These are phyloP conservation scores for Poecilia gillii DNA, from an alignment of 2,797 vertebrate genomes.

Conservation along the genomic window DNA sequence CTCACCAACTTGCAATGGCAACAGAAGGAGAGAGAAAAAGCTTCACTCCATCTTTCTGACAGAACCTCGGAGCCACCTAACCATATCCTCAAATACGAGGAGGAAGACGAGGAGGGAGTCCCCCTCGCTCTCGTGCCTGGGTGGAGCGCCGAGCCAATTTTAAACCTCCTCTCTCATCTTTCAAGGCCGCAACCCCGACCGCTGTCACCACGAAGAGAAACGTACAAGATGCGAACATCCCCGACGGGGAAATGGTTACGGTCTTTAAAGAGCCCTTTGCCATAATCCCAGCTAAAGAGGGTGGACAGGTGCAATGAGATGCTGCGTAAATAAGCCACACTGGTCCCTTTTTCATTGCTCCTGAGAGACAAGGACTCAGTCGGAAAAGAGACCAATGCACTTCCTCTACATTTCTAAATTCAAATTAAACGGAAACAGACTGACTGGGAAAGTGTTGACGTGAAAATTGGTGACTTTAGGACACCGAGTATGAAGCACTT, in stretches of 20 bases:
- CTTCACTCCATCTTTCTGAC: not conserved
- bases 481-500: not conserved
- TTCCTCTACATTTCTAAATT: not conserved
- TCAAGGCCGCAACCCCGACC: conserved; percentile 27
- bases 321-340: not conserved
- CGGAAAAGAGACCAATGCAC: not conserved
- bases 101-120: conserved; percentile 10
- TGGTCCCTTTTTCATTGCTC: not conserved
- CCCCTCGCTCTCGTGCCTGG: conserved; percentile 35
- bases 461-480: not conserved
- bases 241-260: not conserved
- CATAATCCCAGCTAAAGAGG: not conserved
- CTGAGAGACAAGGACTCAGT: not conserved
- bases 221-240: not conserved
- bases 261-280: not conserved
- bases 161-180: conserved; percentile 24
- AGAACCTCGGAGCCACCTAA: not conserved
- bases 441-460: not conserved
- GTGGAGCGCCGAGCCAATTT: conserved; percentile 57
- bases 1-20: not conserved
- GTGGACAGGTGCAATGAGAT: not conserved
- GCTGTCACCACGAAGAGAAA: conserved; percentile 34
- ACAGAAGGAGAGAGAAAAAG: not conserved
- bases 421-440: not conserved
- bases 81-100: conserved; percentile 3